phyloP scores from a whole-genome alignment of 2,888 invertebrate species.

The Glaucopsyche alexis region DNA sequence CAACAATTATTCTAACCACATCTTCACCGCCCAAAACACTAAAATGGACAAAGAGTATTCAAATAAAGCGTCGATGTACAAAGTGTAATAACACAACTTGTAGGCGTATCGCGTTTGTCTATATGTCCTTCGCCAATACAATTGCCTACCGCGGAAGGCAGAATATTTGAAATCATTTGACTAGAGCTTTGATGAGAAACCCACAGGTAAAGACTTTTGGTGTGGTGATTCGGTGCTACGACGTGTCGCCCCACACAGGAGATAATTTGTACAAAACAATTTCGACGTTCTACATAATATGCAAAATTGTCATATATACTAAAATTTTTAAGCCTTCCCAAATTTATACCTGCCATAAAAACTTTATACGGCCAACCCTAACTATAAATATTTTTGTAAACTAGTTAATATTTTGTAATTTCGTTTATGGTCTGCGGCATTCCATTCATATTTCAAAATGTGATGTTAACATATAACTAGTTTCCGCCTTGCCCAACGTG shows the following conservation, averaged over 20 bases:
- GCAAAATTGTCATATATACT: no score
- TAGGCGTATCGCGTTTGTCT: conserved; percentile 60
- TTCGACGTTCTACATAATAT: no score
- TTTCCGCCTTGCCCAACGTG: background rate
- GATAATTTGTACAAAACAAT: no score
- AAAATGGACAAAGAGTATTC: conserved; percentile 22
- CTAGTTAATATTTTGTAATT: conserved; percentile 17
- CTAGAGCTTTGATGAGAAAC: background rate
- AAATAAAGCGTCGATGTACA: conserved; percentile 15
- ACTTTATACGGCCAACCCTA: background rate
- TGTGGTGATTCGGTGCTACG: no score
- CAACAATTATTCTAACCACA: conserved; percentile 20
- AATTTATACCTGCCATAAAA: background rate
- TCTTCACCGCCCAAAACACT: conserved; percentile 9
- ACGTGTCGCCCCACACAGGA: no score
- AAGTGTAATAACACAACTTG: conserved; percentile 51
- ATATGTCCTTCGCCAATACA: conserved; percentile 53
- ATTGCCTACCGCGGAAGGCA: background rate
- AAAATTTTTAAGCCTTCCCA: no score
- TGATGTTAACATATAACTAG: conserved; percentile 1
- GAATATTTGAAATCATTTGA: background rate
- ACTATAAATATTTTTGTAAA: background rate
- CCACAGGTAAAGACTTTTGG: background rate
- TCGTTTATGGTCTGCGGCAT: conserved; percentile 8
- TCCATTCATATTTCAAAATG: background rate